Evolutionary conservation across 2,888 invertebrate species (phyloP).

Genomic region (Chironomus riparius): DNA sequence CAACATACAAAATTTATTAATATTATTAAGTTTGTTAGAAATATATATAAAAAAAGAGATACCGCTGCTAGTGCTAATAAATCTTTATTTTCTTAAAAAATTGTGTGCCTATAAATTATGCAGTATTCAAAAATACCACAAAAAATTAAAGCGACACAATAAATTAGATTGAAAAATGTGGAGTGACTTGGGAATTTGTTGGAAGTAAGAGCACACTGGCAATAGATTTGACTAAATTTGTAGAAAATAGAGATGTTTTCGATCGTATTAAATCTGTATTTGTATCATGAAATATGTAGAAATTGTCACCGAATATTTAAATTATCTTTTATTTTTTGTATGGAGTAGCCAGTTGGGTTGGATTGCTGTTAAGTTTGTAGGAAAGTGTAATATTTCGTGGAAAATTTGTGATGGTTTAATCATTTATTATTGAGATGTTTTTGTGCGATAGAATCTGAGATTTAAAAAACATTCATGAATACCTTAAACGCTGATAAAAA

Average conservation of each 20-base stretch:
- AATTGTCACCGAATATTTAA: constrained; percentile 13
- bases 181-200: background rate
- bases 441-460: no score
- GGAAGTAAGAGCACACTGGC: background rate
- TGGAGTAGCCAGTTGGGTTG: background rate
- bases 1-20: background rate
- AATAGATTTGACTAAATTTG: background rate
- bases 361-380: background rate
- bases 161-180: constrained; percentile 17
- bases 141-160: constrained; percentile 12
- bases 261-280: background rate
- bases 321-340: background rate
- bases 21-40: no score
- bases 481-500: no score
- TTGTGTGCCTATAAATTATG: background rate
- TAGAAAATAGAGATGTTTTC: constrained; percentile 19
- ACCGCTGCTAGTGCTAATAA: background rate
- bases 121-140: background rate
- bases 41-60: background rate
- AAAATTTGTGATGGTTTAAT: no score
- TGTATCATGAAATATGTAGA: background rate
- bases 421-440: no score
- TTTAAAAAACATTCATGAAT: no score
- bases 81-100: background rate
- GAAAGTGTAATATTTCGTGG: no score